Percentiles rank a stretch among this genome's conserved stretches.
Evolutionary conservation across 2,888 invertebrate genomes (phyloP).

Genomic region (Branchinecta sandiegonensis): DNA sequence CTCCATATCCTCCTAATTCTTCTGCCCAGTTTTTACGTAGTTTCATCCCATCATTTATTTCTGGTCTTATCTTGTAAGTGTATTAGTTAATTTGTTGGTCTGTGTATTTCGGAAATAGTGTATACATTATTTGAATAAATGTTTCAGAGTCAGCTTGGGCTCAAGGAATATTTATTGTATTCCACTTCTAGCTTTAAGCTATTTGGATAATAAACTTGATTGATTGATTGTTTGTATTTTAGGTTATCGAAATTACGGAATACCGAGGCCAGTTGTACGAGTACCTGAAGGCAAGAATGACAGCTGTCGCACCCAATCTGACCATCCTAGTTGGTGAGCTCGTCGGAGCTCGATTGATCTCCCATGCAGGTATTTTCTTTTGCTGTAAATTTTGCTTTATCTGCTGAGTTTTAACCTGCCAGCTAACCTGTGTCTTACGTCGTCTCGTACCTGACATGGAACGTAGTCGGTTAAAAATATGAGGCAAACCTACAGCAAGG

Average conservation of each 20-base stretch:
- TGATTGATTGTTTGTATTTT: slow-evolving; percentile 25
- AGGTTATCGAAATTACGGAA: slow-evolving; percentile 74
- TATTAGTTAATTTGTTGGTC: too few species aligned
- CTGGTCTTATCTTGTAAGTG: too few species aligned
- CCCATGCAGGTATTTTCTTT: slow-evolving; percentile 62
- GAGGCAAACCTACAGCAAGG: neutral
- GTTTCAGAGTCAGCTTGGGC: too few species aligned
- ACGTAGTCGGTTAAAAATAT: slow-evolving; percentile 43
- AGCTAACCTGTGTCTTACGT: slow-evolving; percentile 59
- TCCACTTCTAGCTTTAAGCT: too few species aligned
- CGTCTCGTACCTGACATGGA: slow-evolving; percentile 95
- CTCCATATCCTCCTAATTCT: too few species aligned
- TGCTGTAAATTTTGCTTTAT: neutral
- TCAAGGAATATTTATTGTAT: too few species aligned
- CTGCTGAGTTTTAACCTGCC: slow-evolving; percentile 35
- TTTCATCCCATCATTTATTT: too few species aligned
- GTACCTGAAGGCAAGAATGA: slow-evolving; percentile 85
- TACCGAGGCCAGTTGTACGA: slow-evolving; percentile 78
- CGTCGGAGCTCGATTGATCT: slow-evolving; percentile 88
- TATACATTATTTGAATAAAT: too few species aligned
- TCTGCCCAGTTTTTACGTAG: too few species aligned
- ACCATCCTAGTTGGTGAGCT: slow-evolving; percentile 90
- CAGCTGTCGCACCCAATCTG: slow-evolving; percentile 95
- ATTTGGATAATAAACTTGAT: too few species aligned
- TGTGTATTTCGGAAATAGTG: too few species aligned